These are phyloP conservation scores for Hystrix cristata DNA, from an alignment of 2,113 vertebrate genomes.

Conservation along the genomic window DNA sequence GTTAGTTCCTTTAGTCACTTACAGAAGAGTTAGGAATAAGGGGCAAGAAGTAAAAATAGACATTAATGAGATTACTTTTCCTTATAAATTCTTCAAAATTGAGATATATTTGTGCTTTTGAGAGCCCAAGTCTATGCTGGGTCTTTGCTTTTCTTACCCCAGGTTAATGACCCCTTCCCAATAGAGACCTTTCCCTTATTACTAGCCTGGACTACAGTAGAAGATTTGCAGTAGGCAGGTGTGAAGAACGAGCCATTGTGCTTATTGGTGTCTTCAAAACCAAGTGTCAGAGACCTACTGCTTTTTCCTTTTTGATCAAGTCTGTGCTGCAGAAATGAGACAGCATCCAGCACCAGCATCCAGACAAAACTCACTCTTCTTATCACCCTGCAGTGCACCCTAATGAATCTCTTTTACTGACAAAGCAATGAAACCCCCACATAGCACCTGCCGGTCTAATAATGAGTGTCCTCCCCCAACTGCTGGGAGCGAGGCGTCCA, in stretches of 20 bases:
- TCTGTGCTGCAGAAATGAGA: slow-evolving; percentile 71
- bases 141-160: neutral
- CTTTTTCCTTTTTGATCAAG: slow-evolving; percentile 70
- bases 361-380: slow-evolving; percentile 14
- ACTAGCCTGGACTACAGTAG: neutral
- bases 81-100: neutral
- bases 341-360: neutral
- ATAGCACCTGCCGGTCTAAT: slow-evolving; percentile 64
- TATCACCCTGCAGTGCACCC: slow-evolving; percentile 26
- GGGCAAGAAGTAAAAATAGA: neutral
- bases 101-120: neutral
- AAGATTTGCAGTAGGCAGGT: slow-evolving; percentile 52
- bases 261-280: slow-evolving; percentile 31
- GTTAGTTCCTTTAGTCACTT: neutral
- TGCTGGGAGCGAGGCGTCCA: slow-evolving; percentile 44
- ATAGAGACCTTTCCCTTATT: neutral
- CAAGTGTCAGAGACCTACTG: slow-evolving; percentile 70
- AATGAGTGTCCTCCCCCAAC: slow-evolving; percentile 22
- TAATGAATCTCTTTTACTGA: slow-evolving; percentile 52
- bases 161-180: slow-evolving; percentile 59
- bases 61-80: neutral
- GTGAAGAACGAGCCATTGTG: neutral
- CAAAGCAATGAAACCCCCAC: slow-evolving; percentile 55
- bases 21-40: neutral
- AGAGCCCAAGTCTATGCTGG: neutral